A percentile compares a stretch with the other conserved stretches of the same genome.
Evolutionary conservation across 2,797 vertebrate genomes (phyloP).

Genomic region (Gorsachius magnificus): DNA sequence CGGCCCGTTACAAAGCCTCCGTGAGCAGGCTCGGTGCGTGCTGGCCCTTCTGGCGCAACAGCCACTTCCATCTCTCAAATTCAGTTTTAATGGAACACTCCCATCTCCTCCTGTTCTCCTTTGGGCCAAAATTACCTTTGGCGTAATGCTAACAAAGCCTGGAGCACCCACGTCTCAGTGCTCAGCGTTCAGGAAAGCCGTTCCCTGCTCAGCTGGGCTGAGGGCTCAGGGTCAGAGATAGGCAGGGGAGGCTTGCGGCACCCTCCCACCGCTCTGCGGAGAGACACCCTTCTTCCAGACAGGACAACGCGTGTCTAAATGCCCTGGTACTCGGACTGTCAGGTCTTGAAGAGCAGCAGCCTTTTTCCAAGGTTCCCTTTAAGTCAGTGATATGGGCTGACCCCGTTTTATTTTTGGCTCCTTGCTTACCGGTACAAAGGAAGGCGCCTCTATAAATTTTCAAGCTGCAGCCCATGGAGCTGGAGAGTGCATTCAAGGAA

Average conservation of each 20-base stretch:
- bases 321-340: rapidly evolving
- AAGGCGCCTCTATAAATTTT: rapidly evolving
- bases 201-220: background rate
- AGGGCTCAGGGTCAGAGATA: background rate
- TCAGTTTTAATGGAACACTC: background rate
- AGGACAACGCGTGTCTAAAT: rapidly evolving
- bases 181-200: rapidly evolving
- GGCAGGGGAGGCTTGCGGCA: background rate
- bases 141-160: background rate
- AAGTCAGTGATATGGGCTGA: background rate
- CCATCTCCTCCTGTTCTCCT: background rate
- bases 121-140: background rate
- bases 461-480: background rate
- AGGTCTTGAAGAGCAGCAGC: background rate
- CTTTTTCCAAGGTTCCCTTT: background rate
- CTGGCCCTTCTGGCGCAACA: background rate
- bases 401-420: background rate
- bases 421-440: background rate
- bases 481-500: background rate
- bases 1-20: rapidly evolving
- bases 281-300: background rate
- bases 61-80: background rate
- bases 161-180: background rate
- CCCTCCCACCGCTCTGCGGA: background rate
- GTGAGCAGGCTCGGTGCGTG: background rate